Evolutionary conservation across 1,140 invertebrate species (phyloP).

Genomic region (Cherax quadricarinatus): DNA sequence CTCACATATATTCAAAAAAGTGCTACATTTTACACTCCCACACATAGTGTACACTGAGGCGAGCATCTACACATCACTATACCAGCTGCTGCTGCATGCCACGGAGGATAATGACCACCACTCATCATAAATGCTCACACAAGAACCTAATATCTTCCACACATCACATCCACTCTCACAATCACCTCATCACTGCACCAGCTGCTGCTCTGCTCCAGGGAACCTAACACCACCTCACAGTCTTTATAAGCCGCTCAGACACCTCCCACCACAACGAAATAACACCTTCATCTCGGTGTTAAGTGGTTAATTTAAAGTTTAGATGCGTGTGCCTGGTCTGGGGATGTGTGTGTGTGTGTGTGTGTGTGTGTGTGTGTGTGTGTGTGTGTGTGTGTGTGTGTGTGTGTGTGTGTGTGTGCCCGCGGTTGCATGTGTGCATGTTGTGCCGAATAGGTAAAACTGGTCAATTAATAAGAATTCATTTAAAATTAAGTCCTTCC

Average conservation of each 20-base stretch:
- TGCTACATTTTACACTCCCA: too few species aligned
- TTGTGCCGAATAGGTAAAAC: too few species aligned
- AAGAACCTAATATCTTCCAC: not conserved
- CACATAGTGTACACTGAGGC: too few species aligned
- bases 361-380: not conserved
- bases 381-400: not conserved
- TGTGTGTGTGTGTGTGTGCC: not conserved
- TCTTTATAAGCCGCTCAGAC: not conserved
- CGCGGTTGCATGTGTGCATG: too few species aligned
- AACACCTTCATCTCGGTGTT: not conserved
- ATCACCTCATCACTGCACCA: not conserved
- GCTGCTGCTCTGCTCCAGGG: not conserved
- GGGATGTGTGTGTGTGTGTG: not conserved
- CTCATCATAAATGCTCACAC: too few species aligned
- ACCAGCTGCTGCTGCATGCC: too few species aligned
- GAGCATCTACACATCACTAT: too few species aligned
- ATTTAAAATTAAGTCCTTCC: too few species aligned
- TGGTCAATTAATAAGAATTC: too few species aligned
- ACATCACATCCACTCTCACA: not conserved
- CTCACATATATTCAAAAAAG: too few species aligned
- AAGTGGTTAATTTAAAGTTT: slow-evolving; percentile 5
- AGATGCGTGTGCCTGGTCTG: not conserved
- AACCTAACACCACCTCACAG: not conserved
- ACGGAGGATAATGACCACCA: too few species aligned
- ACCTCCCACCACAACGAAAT: not conserved